A percentile compares a stretch with the other conserved stretches of the same genome.
phyloP scores from a whole-genome alignment of 2,888 invertebrate species.

The Pollenia griseotomentosa region DNA sequence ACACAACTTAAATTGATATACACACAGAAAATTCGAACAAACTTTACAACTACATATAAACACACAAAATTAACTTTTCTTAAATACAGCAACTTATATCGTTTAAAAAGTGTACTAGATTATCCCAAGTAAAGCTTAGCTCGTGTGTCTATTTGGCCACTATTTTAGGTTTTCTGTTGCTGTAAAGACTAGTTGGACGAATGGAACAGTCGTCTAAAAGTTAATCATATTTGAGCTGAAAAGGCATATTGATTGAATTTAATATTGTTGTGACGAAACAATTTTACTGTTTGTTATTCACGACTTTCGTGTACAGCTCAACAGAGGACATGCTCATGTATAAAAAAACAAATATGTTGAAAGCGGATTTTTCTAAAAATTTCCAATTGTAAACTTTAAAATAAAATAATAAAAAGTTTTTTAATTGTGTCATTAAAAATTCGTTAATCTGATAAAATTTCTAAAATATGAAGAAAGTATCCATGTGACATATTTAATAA shows the following conservation, averaged over 20 bases:
- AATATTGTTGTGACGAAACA: constrained; percentile 63
- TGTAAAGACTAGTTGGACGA: constrained; percentile 7
- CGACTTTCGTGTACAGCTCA: too few species aligned
- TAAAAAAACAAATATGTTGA: too few species aligned
- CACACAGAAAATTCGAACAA: constrained; percentile 22
- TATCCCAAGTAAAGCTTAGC: not conserved
- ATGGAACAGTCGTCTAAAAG: constrained; percentile 37
- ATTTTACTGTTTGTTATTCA: constrained; percentile 16
- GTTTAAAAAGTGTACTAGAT: not conserved
- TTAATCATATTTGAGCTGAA: constrained; percentile 76
- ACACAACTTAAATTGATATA: constrained; percentile 12
- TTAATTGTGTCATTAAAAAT: too few species aligned
- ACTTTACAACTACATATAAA: not conserved
- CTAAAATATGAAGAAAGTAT: too few species aligned
- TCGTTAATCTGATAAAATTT: too few species aligned
- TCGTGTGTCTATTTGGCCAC: not conserved
- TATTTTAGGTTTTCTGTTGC: not conserved
- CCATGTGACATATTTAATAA: too few species aligned
- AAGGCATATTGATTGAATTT: constrained; percentile 76
- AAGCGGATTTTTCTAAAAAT: not conserved
- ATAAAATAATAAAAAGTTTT: too few species aligned
- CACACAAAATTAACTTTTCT: constrained; percentile 13
- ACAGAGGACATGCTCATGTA: too few species aligned
- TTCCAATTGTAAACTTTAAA: too few species aligned
- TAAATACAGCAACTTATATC: constrained; percentile 16